Conservation (phyloP, 1,140 invertebrate genomes). For the Plutomurus gul region DNA sequence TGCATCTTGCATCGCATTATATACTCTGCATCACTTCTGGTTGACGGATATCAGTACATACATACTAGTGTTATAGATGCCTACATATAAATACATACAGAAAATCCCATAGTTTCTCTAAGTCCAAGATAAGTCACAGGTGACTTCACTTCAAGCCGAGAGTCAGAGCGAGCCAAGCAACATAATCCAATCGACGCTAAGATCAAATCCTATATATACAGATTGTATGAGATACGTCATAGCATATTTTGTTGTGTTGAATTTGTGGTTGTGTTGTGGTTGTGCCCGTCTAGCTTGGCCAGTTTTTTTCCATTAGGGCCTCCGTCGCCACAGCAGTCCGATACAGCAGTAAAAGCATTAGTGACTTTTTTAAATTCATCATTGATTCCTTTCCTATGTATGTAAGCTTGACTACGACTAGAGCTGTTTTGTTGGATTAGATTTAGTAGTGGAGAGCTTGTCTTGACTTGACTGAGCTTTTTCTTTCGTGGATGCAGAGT, state of each 20-base stretch:
- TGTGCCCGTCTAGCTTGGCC: constrained; percentile 13
- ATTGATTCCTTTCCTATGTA: constrained; percentile 14
- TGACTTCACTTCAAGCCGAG: too few relatives aligned
- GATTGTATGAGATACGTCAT: background rate
- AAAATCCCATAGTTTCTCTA: too few relatives aligned
- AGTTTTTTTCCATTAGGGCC: background rate
- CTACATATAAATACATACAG: too few relatives aligned
- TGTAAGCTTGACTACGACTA: background rate
- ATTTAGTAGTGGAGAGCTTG: too few relatives aligned
- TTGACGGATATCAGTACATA: too few relatives aligned
- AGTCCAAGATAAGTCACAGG: too few relatives aligned
- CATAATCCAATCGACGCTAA: too few relatives aligned
- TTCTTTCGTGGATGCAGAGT: background rate
- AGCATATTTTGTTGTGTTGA: constrained; percentile 3
- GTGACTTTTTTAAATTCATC: background rate
- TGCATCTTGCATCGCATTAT: too few relatives aligned
- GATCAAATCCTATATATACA: background rate
- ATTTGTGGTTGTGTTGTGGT: constrained; percentile 28
- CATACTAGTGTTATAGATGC: too few relatives aligned
- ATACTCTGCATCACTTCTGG: too few relatives aligned
- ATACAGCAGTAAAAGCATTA: background rate
- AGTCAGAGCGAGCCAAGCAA: too few relatives aligned
- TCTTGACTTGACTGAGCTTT: background rate
- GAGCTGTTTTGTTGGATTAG: background rate
- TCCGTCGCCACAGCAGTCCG: constrained; percentile 8